Evolutionary conservation across 2,113 vertebrate species (phyloP), one percentile per base, ranked within the genome.

Genomic region (Pithys albifrons): DNA sequence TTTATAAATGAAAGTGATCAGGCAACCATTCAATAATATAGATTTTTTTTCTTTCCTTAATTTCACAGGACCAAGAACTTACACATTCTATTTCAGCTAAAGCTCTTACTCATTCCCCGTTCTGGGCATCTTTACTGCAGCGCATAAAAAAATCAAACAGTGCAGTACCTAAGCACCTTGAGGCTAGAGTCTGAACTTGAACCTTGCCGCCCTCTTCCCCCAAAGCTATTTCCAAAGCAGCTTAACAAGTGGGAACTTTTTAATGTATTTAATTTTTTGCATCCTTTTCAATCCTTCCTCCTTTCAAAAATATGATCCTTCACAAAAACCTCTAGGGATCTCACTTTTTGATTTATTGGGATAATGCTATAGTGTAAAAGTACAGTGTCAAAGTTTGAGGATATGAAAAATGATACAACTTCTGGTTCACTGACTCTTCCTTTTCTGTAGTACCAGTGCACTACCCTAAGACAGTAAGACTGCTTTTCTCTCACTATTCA

Each of bases 311-410:
- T 49, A 93, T 5, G 39, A 75, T 86, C 48, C 81, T 92, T 94
- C 76, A 74, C 79, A 95, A 94, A 96, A 96, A 70, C 37, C 69
- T 72, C 55, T 72, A 54, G 70, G 94, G 54, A 91, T 71, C 23
- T 25, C 79, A 75, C 51, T 91, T 93, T 97, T 73, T 95, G 92
- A 97, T 97, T 96, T 97, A 96, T 64, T 73, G 65, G 77, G 87
- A 88, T 76, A 95, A 96, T 89, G 94, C 25, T 80, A 41, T 48
- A 87, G 49, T 75, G 58, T 89, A 91, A 65, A 85, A 96, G 77
- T 51, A 94, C 43, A 81, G 28, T 87, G 93, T 96, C 83, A 95
- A 20, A 89, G 70, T 87, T 89, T 94, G 85, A 76, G 59, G 76
- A 97, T 88, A 90, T 81, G 93, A 97, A 95, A 97, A 96, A 97